Conservation (phyloP, 2,888 invertebrate genomes). For the Lutraria lutraria region DNA sequence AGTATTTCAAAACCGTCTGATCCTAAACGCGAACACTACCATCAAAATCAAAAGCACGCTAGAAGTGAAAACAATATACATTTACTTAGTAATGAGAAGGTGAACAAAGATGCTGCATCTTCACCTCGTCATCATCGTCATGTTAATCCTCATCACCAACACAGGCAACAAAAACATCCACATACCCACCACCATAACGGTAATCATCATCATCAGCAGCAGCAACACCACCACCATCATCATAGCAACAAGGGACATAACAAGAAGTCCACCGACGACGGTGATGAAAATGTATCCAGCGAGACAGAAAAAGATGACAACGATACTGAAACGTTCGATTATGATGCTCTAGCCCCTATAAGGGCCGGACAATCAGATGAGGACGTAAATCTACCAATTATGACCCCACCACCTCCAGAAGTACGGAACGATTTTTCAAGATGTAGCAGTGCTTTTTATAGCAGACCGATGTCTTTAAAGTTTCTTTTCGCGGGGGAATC, state of each 20-base stretch:
- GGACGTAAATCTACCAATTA: constrained; percentile 54
- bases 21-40: not conserved
- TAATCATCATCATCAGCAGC: constrained; percentile 28
- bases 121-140: constrained; percentile 13
- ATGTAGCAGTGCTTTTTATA: constrained; percentile 30
- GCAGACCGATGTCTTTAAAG: constrained; percentile 50
- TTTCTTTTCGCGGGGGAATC: constrained; percentile 51
- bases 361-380: constrained; percentile 54
- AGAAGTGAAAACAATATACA: constrained; percentile 7
- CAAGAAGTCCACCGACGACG: not conserved
- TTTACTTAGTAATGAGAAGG: not conserved
- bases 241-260: not conserved
- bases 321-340: not conserved
- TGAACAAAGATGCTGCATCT: not conserved
- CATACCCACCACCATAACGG: constrained; percentile 23
- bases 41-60: not conserved
- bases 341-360: constrained; percentile 38
- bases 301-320: not conserved
- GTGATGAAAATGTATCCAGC: not conserved
- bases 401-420: constrained; percentile 53
- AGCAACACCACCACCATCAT: not conserved
- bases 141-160: not conserved
- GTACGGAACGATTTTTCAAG: constrained; percentile 8
- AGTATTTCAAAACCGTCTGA: constrained; percentile 31
- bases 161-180: not conserved